A percentile compares a stretch with the other conserved stretches of the same genome.
These are phyloP conservation scores for Rhizomys pruinosus DNA, from an alignment of 2,113 vertebrate species.

Conservation along the genomic window DNA sequence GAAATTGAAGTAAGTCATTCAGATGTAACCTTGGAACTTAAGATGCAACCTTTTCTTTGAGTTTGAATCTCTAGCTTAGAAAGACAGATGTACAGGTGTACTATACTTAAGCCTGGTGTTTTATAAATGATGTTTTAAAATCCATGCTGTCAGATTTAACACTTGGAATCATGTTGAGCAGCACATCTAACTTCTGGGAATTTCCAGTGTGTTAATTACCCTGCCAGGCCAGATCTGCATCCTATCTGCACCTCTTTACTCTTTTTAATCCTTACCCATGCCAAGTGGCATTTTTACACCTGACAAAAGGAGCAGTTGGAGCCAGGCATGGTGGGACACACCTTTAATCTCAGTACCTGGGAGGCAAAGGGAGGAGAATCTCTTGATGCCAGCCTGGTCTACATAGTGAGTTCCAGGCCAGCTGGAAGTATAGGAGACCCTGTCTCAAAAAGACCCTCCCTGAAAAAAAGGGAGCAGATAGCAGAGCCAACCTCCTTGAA, in stretches of 20 bases:
- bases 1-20: conserved; percentile 94
- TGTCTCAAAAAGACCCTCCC: no score
- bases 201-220: not conserved
- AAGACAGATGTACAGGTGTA: not conserved
- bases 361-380: no score
- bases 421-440: no score
- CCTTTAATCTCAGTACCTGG: no score
- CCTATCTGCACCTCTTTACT: no score
- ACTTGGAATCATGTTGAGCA: not conserved
- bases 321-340: no score
- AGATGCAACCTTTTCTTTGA: not conserved
- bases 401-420: no score
- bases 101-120: not conserved
- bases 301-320: not conserved
- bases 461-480: no score
- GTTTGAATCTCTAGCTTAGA: not conserved
- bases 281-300: not conserved
- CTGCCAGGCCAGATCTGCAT: not conserved
- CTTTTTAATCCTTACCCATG: not conserved
- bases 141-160: not conserved
- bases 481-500: not conserved
- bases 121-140: not conserved
- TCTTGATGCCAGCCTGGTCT: no score
- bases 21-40: not conserved
- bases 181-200: not conserved